Base-by-base conservation (phyloP, 2,113 vertebrate genomes). In the Psephotus haematonotus region DNA sequence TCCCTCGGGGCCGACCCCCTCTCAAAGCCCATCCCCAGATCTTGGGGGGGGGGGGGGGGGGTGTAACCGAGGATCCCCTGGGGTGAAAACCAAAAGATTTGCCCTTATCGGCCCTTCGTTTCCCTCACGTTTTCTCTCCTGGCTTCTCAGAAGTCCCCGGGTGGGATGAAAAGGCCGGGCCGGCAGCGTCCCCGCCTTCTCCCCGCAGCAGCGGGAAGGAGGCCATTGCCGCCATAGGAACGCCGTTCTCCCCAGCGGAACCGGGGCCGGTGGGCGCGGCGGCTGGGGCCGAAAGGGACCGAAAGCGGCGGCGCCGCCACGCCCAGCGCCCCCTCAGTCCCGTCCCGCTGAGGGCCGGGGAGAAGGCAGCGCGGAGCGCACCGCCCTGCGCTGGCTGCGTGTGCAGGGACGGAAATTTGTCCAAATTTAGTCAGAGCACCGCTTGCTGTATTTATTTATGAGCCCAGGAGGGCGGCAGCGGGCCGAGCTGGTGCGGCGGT, bases 51-150 rank as follows among this genome's bases (percentile, higher is more conserved):
- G n/a, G n/a, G n/a, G n/a, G n/a, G n/a, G n/a, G n/a, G n/a, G n/a
- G n/a, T n/a, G n/a, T 13, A 11, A 35, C 13, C 10, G 31, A 18
- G 25, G 29, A 65, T 22, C 9, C 24, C 11, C 53, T 7, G 44
- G 6, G 41, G 13, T 13, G 53, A 35, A 47, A 77, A 69, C 3
- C 44, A 17, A 46, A 49, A 37, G 23, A 39, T 25, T 37, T 29
- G 6, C n/a, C 44, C 7, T 1, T 2, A 5, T 2, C 24, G 25
- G 8, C 29, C 28, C 39, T 46, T 35, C 2, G 1, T 23, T 53
- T 44, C 43, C 24, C 44, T 4, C 3, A 14, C 4, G 9, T 16
- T 80, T 64, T n/a, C 13, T 27, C n/a, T 22, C 17, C 5, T 1
- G 33, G 14, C 77, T 70, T 2, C 13, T 44, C 25, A 13, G 24